phyloP scores from a whole-genome alignment of 1,140 invertebrate species.

The Ceratosolen fusciceps region DNA sequence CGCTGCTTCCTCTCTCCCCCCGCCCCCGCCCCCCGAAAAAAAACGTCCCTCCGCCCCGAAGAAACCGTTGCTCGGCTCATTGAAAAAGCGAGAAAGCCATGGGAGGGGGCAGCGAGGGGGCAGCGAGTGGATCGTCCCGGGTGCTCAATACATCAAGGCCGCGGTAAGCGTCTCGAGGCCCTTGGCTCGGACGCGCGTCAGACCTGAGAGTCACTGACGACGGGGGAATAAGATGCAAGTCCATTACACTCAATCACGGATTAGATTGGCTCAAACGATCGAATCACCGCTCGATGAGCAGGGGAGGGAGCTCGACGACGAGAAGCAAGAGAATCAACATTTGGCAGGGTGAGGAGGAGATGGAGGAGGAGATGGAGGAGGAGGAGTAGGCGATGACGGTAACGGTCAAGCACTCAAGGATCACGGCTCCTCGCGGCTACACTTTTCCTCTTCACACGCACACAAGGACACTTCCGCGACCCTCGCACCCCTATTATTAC shows the following conservation, averaged over 20 bases:
- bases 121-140: not conserved
- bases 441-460: not conserved
- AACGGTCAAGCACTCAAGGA: not conserved
- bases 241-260: conserved; percentile 71
- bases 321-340: too few species aligned
- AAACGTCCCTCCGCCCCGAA: too few species aligned
- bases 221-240: conserved; percentile 72
- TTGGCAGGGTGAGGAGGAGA: not conserved
- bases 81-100: not conserved
- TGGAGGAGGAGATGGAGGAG: not conserved
- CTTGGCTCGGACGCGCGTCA: not conserved
- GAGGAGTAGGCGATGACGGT: not conserved
- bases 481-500: not conserved
- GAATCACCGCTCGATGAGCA: conserved; percentile 64
- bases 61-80: not conserved
- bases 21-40: too few species aligned
- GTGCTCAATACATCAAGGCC: conserved; percentile 7
- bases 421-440: not conserved
- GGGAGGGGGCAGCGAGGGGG: not conserved
- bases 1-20: too few species aligned
- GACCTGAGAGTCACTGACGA: conserved; percentile 62
- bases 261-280: conserved; percentile 72
- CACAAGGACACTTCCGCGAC: not conserved
- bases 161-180: not conserved
- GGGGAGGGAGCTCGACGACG: conserved; percentile 51